A percentile compares a stretch with the other conserved stretches of the same genome.
Evolutionary conservation across 1,140 invertebrate species (phyloP).

Genomic region (Semibalanus balanoides): DNA sequence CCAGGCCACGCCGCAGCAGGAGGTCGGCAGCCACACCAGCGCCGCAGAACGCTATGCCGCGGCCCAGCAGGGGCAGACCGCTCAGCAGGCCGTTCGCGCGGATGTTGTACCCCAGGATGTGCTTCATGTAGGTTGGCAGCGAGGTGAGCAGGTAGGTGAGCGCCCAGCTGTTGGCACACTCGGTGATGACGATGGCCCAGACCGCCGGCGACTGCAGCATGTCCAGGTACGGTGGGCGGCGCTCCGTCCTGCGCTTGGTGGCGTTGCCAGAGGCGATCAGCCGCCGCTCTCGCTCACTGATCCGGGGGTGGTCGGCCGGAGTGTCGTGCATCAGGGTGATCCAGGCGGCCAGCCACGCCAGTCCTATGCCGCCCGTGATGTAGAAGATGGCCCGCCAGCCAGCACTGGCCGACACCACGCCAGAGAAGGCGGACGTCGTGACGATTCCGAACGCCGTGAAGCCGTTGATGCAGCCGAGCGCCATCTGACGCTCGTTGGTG

Average conservation of each 20-base stretch:
- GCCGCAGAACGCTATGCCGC: background rate
- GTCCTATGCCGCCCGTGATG: conserved; percentile 42
- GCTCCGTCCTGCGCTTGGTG: background rate
- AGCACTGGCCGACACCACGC: conserved; percentile 34
- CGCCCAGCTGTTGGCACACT: conserved; percentile 2
- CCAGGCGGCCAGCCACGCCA: conserved; percentile 47
- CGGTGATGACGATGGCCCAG: background rate
- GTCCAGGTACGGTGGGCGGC: background rate
- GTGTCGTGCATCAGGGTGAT: conserved; percentile 43
- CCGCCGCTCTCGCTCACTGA: conserved; percentile 11
- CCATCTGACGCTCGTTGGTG: background rate
- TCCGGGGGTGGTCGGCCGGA: conserved; percentile 14
- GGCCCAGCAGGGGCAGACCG: background rate
- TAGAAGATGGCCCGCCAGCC: conserved; percentile 67
- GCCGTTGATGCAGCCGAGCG: background rate
- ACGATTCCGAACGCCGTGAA: background rate
- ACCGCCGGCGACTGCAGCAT: background rate
- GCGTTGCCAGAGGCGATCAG: background rate
- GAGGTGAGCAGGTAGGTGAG: background rate
- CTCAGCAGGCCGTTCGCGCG: background rate
- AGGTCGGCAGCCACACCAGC: background rate
- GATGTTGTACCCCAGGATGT: background rate
- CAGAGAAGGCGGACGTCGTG: conserved; percentile 27
- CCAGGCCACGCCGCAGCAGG: background rate
- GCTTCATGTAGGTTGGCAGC: conserved; percentile 3